Conservation (phyloP, 1,140 invertebrate species). For the Drosophila ambigua region DNA sequence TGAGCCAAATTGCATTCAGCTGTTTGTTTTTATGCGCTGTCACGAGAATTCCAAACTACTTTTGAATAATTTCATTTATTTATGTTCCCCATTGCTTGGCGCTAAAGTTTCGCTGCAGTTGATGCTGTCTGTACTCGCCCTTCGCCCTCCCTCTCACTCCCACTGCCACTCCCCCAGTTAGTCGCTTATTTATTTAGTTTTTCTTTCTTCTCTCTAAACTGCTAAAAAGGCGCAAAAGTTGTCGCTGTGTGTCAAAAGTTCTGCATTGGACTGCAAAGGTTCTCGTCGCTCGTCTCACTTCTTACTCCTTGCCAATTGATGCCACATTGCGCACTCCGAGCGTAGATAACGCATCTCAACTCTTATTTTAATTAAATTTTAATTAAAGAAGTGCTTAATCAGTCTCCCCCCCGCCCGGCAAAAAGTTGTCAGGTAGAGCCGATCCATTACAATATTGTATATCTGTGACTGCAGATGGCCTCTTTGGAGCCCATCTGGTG, state of each 20-base stretch:
- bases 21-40: conserved; percentile 77
- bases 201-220: conserved; percentile 56
- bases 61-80: conserved; percentile 81
- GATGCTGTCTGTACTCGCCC: conserved; percentile 22
- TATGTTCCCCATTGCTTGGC: conserved; percentile 60
- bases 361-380: conserved; percentile 53
- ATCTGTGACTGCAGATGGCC: not conserved
- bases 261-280: conserved; percentile 10
- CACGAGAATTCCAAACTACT: conserved; percentile 74
- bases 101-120: conserved; percentile 56
- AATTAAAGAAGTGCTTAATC: not conserved
- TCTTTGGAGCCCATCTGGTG: not conserved
- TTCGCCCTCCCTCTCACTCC: not conserved
- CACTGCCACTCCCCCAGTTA: conserved; percentile 54
- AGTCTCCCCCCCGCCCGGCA: no score
- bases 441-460: no score
- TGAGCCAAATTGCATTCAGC: conserved; percentile 74
- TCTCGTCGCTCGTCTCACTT: not conserved
- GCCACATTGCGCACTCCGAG: conserved; percentile 4
- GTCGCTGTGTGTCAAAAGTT: conserved; percentile 70
- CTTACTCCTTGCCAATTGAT: conserved; percentile 45
- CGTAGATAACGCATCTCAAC: conserved; percentile 11
- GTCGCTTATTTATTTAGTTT: conserved; percentile 76
- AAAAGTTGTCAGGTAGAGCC: no score
- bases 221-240: conserved; percentile 55